Base-by-base conservation (phyloP, 1,140 invertebrate genomes). In the Chrysomallon squamiferum region DNA sequence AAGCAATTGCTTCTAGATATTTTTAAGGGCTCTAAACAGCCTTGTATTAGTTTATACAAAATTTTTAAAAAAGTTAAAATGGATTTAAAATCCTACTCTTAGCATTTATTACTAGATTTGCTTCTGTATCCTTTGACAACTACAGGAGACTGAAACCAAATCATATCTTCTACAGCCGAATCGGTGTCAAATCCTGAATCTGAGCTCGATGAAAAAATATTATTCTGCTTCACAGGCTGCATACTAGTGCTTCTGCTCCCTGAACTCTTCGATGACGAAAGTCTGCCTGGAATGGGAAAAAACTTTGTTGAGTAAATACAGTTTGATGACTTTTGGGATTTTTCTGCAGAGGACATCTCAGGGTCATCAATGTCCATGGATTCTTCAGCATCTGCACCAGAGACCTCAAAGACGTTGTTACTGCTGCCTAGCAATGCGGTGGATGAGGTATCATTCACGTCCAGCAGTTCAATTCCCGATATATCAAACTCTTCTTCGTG, bases 381-480 rank as follows among this genome's bases (percentile, higher is more conserved):
- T 15, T 15, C 35, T 7, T 38, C 15, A 15, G 5, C 35, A 38
- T 5, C 35, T 38, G 35, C 35, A 38, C 35, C 35, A 38, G 15
- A 15, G 6, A 38, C 35, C 35, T 38, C 6, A 38, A 38, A 38
- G 35, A 38, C 35, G n/a, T n/a, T n/a, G n/a, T n/a, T n/a, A 38
- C 35, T 38, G 35, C 35, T 38, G 15, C 35, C n/a, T 3, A 22
- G n/a, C 15, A 38, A n/a, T 7, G 15, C 49, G 9, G 20, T 18
- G 27, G 35, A 35, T 9, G 41, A 64, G 4, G 60, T 43, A 38
- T 33, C 59, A 22, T 69, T 69, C 3, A 45, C 38, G 38, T 77
- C 70, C 22, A 79, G 66, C 5, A 72, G 75, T 38, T 79, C 71
- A 62, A 79, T 74, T 15, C 77, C 77, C 13, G 77, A 79, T 45